A percentile compares a stretch with the other conserved stretches of the same genome.
Conservation (phyloP, 1,140 invertebrate species). For the Euura lappo region DNA sequence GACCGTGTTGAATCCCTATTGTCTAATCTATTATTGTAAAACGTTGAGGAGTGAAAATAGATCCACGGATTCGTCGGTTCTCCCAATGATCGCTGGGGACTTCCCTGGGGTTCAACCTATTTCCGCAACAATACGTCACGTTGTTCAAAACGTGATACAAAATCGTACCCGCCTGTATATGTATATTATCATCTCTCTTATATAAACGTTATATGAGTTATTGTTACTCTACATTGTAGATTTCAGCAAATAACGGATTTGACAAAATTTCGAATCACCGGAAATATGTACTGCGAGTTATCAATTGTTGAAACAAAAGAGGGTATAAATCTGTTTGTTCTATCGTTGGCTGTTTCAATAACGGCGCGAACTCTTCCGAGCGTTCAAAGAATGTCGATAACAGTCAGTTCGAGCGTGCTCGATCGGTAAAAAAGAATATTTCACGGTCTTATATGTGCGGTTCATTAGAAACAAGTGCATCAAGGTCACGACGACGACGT, state of each 20-base stretch:
- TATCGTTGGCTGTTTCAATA: not conserved
- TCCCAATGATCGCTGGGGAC: constrained; percentile 33
- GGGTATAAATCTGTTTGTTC: no score
- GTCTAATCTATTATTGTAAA: no score
- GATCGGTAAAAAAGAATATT: not conserved
- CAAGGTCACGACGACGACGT: not conserved
- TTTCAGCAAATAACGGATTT: no score
- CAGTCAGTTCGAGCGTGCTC: not conserved
- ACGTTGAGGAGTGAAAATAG: not conserved
- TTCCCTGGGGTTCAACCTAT: constrained; percentile 31
- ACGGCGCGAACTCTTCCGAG: not conserved
- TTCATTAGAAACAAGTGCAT: not conserved
- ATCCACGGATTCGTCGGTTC: constrained; percentile 15
- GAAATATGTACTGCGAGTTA: no score
- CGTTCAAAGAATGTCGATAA: not conserved
- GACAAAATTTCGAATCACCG: no score
- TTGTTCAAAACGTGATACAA: not conserved
- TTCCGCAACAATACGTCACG: constrained; percentile 20
- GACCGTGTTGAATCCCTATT: no score
- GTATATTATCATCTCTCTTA: not conserved
- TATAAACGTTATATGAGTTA: no score
- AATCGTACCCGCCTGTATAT: not conserved
- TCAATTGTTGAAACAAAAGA: no score
- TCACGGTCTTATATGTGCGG: not conserved
- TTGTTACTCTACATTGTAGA: no score